Conservation (phyloP, 2,888 invertebrate species). For the Perdita meconis region DNA sequence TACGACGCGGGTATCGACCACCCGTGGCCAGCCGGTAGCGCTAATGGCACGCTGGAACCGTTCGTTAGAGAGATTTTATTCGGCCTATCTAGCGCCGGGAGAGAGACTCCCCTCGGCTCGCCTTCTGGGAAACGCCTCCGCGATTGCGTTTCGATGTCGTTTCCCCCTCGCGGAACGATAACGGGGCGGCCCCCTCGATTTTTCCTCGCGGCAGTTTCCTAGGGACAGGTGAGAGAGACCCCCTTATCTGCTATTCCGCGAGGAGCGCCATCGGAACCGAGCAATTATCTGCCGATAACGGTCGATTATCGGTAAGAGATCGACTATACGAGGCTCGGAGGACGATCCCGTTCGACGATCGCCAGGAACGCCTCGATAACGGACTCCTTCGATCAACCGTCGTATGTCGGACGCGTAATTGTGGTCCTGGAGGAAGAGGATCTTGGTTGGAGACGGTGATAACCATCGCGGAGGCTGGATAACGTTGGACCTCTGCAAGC, state of each 20-base stretch:
- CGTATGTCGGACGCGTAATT: neutral
- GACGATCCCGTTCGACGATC: conserved; percentile 6
- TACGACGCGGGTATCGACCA: conserved; percentile 54
- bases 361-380: conserved; percentile 14
- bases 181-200: conserved; percentile 4
- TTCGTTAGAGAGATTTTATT: conserved; percentile 70
- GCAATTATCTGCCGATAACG: conserved; percentile 23
- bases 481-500: too few species aligned
- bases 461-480: too few species aligned
- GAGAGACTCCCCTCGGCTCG: neutral
- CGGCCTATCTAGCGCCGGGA: conserved; percentile 49
- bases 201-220: neutral
- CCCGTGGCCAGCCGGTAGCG: conserved; percentile 66
- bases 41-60: conserved; percentile 63
- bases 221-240: too few species aligned
- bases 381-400: conserved; percentile 5
- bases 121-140: conserved; percentile 36
- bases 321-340: too few species aligned
- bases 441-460: too few species aligned
- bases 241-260: too few species aligned
- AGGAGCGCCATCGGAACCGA: neutral
- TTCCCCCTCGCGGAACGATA: conserved; percentile 37
- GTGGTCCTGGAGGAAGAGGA: too few species aligned
- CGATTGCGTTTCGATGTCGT: conserved; percentile 60
- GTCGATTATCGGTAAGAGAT: neutral